Evolutionary conservation across 2,797 vertebrate species (phyloP).

Genomic region (Paguma larvata): DNA sequence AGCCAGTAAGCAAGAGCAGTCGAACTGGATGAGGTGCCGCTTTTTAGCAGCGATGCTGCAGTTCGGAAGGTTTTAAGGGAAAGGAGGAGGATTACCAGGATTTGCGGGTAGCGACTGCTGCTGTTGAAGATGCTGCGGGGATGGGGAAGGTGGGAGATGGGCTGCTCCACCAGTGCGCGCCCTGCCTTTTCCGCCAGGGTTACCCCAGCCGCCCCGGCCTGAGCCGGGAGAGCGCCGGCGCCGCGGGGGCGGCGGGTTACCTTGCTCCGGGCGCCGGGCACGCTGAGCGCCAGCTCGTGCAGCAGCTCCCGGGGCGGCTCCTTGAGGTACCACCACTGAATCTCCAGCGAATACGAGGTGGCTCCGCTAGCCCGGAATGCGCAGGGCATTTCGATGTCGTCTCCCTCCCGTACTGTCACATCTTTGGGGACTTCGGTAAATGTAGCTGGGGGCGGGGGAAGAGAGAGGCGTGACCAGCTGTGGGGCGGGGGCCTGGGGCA

Average conservation of each 20-base stretch:
- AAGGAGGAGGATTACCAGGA: background rate
- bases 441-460: constrained; percentile 89
- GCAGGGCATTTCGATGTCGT: constrained; percentile 98
- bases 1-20: background rate
- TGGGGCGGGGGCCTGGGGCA: constrained; percentile 63
- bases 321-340: constrained; percentile 98
- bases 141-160: background rate
- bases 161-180: background rate
- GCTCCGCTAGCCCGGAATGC: constrained; percentile 95
- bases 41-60: background rate
- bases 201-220: background rate
- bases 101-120: background rate
- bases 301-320: constrained; percentile 92
- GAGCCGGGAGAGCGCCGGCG: background rate
- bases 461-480: constrained; percentile 80
- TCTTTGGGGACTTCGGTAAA: constrained; percentile 98
- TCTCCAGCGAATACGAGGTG: constrained; percentile 95
- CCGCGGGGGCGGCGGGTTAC: constrained; percentile 84
- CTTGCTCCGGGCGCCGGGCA: constrained; percentile 93
- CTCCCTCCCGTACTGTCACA: constrained; percentile 96
- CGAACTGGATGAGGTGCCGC: background rate
- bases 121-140: background rate
- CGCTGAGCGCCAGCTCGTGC: constrained; percentile 93
- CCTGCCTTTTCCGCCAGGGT: background rate
- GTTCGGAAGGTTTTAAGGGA: background rate